Evolutionary conservation across 2,888 invertebrate species (phyloP).

Genomic region (Atrina japonica): DNA sequence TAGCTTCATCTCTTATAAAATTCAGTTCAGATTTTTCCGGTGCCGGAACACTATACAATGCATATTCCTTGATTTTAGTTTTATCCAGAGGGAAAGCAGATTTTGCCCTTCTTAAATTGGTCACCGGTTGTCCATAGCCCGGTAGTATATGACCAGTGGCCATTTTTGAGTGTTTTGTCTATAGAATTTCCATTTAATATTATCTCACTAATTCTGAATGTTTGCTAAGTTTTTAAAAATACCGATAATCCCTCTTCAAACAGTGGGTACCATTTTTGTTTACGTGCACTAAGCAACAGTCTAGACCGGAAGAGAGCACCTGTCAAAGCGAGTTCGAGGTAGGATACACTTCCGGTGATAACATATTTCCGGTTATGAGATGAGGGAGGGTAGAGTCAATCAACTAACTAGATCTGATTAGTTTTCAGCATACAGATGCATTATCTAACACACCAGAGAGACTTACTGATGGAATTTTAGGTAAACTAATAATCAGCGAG

Average conservation of each 20-base stretch:
- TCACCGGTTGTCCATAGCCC: conserved; percentile 71
- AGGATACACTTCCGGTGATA: neutral
- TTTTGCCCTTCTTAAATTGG: conserved; percentile 61
- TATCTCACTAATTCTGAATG: neutral
- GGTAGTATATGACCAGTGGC: conserved; percentile 74
- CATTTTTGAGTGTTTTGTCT: conserved; percentile 53
- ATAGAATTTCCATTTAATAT: conserved; percentile 16
- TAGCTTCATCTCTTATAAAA: conserved; percentile 64
- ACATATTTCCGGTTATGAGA: neutral
- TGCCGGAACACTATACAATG: conserved; percentile 49
- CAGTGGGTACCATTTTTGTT: conserved; percentile 48
- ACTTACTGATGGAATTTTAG: too few species aligned
- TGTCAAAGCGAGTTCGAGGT: neutral
- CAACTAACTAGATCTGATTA: neutral
- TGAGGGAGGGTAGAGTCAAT: neutral
- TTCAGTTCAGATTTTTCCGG: conserved; percentile 58
- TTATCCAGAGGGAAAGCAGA: conserved; percentile 68
- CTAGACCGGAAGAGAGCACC: conserved; percentile 38
- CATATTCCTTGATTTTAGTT: conserved; percentile 54
- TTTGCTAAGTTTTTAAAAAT: too few species aligned
- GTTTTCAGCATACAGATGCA: neutral
- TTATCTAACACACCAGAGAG: too few species aligned
- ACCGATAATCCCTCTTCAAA: neutral
- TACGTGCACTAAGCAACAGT: conserved; percentile 65
- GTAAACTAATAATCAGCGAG: too few species aligned